Base-by-base conservation (phyloP, 2,797 vertebrate genomes). In the Aplochiton taeniatus region DNA sequence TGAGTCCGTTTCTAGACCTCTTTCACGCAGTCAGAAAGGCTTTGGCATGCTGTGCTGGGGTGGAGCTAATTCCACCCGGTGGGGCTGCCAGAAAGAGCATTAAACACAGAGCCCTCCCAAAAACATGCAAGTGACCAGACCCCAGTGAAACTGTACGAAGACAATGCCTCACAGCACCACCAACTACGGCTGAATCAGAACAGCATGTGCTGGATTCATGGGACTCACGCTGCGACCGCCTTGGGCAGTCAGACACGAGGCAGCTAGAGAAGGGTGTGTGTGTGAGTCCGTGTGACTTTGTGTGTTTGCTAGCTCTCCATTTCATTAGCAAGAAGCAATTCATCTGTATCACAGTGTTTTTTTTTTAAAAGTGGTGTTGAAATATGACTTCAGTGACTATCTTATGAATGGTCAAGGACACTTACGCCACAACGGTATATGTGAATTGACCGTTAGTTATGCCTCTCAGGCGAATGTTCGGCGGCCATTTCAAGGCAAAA, bases 1-100 rank as follows among this genome's bases (percentile, higher is more conserved):
- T 82, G 78, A 62, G 14, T 70, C 70, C 69, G 58, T 52, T 62
- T 64, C 63, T 50, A 64, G 56, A 62, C 31, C 44, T 58, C 53
- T 68, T 58, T 64, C 46, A 75, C 52, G 65, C 58, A 63, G 53
- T 64, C 73, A 57, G 58, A 70, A 68, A 48, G 63, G 43, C n/a
- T 65, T 62, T 77, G 68, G 66, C 70, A 69, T 73, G 46, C 13
- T 41, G 58, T 19, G 19, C 46, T 41, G 65, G 42, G 70, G 57
- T 46, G 50, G 50, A 60, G 56, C 57, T 65, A 58, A 60, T 62
- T 16, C 53, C 58, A 20, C 49, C n/a, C 53, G 66, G 65, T 52
- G 65, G 17, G 55, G 62, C 18, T 43, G 19, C 41, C 19, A 46
- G 41, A 65, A 62, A 19, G 31, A 49, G 60, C 43, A 18, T 47